Evolutionary conservation across 2,113 vertebrate genomes (phyloP), one percentile per base, ranked within the genome.

Genomic region (Muntiacus muntjak): DNA sequence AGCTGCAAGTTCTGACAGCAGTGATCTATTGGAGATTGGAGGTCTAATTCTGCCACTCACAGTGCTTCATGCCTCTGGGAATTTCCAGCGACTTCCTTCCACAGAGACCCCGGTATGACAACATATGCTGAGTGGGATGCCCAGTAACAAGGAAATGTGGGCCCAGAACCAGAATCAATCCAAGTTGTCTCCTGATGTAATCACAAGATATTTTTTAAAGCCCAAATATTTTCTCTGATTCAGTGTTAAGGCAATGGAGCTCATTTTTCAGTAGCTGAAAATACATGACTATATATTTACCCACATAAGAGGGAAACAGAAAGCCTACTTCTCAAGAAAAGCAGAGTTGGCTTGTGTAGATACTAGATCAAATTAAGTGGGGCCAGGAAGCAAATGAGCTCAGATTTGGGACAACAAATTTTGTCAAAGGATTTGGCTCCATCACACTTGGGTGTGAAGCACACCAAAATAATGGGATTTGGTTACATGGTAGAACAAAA

Each of bases 241-340:
- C 78, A 89, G 45, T 83, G 3, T 95, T 96, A 96, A 43, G 43
- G 86, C 82, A 79, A 78, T 9, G 90, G 36, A 97, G 85, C 50
- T 92, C 78, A 54, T 74, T 97, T 96, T 71, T 97, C 82, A 92
- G 78, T 36, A 97, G 86, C 82, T 95, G 78, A 90, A 95, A 98
- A 89, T 82, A 25, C 76, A 90, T 62, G 50, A 76, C 85, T 91
- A 57, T 78, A 95, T 94, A 87, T 97, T 97, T 96, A 94, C 45
- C 50, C 87, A 96, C 89, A 96, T 91, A 91, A 97, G 92, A 95
- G 28, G 43, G 8, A 96, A 92, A 87, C 47, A 95, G 71, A 94
- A 90, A 87, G 52, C 33, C 7, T 90, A 94, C 91, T 98, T 97
- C 88, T 97, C 87, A 88, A 91, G 94, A 85, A 82, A 88, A 97